Base-by-base conservation (phyloP, 2,888 invertebrate genomes). In the Orthosia incerta region DNA sequence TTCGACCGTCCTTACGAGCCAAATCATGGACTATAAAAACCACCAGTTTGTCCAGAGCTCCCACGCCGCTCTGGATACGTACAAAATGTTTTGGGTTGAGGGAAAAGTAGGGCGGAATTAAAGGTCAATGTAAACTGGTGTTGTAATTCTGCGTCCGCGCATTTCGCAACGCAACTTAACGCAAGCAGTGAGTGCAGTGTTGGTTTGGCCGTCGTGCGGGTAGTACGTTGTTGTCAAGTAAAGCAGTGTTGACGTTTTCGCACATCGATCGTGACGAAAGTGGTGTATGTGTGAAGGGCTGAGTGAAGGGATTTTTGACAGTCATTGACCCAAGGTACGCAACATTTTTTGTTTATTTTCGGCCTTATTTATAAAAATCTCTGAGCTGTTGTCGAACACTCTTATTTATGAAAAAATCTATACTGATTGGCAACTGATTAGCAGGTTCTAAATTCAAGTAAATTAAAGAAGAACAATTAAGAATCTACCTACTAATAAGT, bases 131-230 rank as follows among this genome's bases (percentile, higher is more conserved):
- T 66, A 76, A 60, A 74, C 53, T 79, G 83, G 82, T 76, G 73
- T 80, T 80, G 79, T 69, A 70, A 77, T 82, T 82, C 84, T 89
- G 86, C 91, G 89, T 73, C 20, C 65, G 89, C 89, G 90, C 90
- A 89, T 85, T 87, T 86, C 85, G 87, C 85, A 83, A 83, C 82
- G 88, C 87, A 86, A n/a, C n/a, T n/a, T n/a, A n/a, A n/a, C 85
- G 87, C 85, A 83, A 83, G 88, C 87, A 86, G 70, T 3, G 57
- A 83, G 76, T 83, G 86, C 86, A 89, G 88, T 90, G 87, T 85
- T 88, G 83, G 75, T 77, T 79, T 61, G 84, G 79, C 72, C 78
- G 80, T 77, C 84, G 86, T 65, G 71, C 82, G 73, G 73, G 79
- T 75, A 59, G 79, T 83, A 89, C 91, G 90, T 81, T 70, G 45